Conservation (phyloP, 1,140 invertebrate genomes). For the Varroa destructor region DNA sequence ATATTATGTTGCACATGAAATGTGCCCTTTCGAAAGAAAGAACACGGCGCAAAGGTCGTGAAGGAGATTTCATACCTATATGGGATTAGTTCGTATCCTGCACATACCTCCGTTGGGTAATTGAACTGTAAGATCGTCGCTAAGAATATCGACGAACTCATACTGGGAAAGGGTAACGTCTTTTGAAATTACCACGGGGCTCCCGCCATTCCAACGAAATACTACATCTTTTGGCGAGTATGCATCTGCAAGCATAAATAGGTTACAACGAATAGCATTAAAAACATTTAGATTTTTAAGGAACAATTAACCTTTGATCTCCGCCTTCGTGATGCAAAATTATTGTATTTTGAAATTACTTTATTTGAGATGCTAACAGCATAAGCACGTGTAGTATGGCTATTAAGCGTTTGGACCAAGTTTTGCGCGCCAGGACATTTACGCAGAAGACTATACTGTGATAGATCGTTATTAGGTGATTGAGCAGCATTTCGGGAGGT, state of each 20-base stretch:
- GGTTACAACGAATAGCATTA: constrained; percentile 4
- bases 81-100: not conserved
- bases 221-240: constrained; percentile 42
- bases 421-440: too few relatives aligned
- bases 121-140: constrained; percentile 31
- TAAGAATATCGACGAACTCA: constrained; percentile 36
- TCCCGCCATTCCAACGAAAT: constrained; percentile 41
- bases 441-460: too few relatives aligned
- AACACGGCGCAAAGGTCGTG: constrained; percentile 30
- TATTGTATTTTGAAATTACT: too few relatives aligned
- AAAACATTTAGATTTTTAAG: not conserved
- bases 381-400: too few relatives aligned
- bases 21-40: constrained; percentile 31
- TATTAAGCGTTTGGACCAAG: too few relatives aligned
- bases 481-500: too few relatives aligned
- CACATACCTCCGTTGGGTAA: constrained; percentile 33
- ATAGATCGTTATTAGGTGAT: too few relatives aligned
- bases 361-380: too few relatives aligned
- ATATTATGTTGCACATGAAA: too few relatives aligned
- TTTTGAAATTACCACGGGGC: constrained; percentile 36
- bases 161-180: constrained; percentile 38
- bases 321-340: too few relatives aligned
- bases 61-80: too few relatives aligned
- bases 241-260: constrained; percentile 38
- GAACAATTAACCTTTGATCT: not conserved